Conservation (phyloP, 2,113 vertebrate genomes). For the Corydoras sp. region DNA sequence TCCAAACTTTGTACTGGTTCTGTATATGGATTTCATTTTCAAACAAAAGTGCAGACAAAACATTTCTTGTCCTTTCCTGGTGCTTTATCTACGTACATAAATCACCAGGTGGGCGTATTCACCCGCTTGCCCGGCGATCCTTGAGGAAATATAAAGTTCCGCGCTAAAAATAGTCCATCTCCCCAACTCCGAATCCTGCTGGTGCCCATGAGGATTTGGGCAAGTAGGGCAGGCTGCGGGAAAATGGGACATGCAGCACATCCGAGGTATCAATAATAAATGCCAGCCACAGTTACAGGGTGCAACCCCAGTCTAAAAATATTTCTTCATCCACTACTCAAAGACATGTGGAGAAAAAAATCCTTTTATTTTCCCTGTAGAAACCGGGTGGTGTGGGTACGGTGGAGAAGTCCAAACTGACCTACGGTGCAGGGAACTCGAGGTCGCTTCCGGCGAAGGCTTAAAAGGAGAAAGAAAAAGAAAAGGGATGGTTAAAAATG, state of each 20-base stretch:
- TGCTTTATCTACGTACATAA: not conserved
- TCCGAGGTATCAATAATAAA: slow-evolving; percentile 52
- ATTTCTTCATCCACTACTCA: slow-evolving; percentile 30
- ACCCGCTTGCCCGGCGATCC: slow-evolving; percentile 29
- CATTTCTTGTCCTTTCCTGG: not conserved
- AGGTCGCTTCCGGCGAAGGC: not conserved
- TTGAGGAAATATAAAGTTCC: slow-evolving; percentile 31
- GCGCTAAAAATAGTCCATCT: slow-evolving; percentile 47
- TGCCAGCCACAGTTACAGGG: slow-evolving; percentile 40
- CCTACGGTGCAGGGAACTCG: not conserved
- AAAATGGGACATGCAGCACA: slow-evolving; percentile 49
- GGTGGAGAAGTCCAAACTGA: slow-evolving; percentile 3
- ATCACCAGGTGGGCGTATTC: not conserved
- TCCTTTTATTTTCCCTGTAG: not conserved
- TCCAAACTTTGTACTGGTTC: too few species aligned
- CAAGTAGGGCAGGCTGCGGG: slow-evolving; percentile 49
- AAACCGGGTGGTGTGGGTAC: not conserved
- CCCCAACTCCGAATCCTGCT: slow-evolving; percentile 35
- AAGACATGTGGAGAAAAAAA: not conserved
- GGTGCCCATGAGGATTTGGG: slow-evolving; percentile 46
- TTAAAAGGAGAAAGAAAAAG: too few species aligned
- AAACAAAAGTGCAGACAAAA: not conserved
- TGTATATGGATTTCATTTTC: not conserved
- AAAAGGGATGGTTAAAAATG: too few species aligned
- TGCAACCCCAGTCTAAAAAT: slow-evolving; percentile 44